Evolutionary conservation across 2,113 vertebrate genomes (phyloP).

Genomic region (Callocephalon fimbriatum): DNA sequence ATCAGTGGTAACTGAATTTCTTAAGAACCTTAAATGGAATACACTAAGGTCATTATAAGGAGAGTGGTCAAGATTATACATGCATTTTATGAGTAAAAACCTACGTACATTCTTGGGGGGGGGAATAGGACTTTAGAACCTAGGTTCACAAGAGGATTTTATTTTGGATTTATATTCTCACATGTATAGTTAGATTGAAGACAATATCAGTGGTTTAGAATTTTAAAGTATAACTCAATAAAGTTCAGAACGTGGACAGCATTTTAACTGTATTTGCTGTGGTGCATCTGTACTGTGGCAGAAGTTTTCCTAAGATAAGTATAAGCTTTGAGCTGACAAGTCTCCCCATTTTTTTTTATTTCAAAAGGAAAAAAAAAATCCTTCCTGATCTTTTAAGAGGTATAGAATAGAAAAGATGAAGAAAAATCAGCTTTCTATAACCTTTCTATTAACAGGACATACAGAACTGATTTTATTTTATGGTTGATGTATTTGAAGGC

Average conservation of each 20-base stretch:
- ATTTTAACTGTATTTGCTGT: background rate
- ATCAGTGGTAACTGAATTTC: background rate
- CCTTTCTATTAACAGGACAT: background rate
- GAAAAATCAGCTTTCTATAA: background rate
- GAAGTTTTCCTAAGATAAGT: background rate
- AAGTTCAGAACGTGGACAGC: background rate
- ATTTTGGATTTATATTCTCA: background rate
- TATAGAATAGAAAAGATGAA: background rate
- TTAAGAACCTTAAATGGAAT: background rate
- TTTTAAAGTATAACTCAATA: background rate
- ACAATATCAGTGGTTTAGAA: background rate
- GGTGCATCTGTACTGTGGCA: background rate
- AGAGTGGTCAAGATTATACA: background rate
- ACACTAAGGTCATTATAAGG: background rate
- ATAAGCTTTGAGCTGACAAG: background rate
- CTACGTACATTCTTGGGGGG: accelerated
- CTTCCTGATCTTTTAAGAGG: background rate
- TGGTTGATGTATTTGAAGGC: background rate
- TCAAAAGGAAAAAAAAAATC: background rate
- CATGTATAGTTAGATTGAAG: background rate
- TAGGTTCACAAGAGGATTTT: background rate
- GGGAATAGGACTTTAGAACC: background rate
- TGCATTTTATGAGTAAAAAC: background rate
- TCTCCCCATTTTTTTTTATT: background rate
- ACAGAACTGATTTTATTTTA: background rate